A percentile compares a stretch with the other conserved stretches of the same genome.
phyloP scores from a whole-genome alignment of 2,113 vertebrate species.

The Helogale parvula region DNA sequence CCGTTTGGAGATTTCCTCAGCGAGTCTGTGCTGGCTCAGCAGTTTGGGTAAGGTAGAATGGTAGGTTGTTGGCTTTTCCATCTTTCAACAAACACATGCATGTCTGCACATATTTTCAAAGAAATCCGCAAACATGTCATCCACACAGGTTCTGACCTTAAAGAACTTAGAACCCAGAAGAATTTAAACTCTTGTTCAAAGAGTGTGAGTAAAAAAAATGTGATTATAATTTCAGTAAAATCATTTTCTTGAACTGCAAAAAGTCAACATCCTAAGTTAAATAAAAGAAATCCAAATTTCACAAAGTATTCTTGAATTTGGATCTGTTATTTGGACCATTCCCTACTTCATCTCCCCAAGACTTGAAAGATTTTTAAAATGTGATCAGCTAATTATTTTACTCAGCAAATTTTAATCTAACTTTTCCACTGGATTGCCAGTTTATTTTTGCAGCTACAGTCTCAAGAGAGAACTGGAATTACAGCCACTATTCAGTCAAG shows the following conservation, averaged over 20 bases:
- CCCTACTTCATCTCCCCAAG: not conserved
- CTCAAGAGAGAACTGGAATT: conserved; percentile 44
- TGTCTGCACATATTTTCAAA: not conserved
- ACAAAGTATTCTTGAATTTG: conserved; percentile 24
- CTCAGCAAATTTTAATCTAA: conserved; percentile 28
- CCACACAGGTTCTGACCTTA: not conserved
- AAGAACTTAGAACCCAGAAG: not conserved
- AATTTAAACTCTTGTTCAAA: conserved; percentile 10
- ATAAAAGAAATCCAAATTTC: conserved; percentile 12
- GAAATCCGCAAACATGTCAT: not conserved
- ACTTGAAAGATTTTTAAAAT: not conserved
- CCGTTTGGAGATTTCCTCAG: not conserved
- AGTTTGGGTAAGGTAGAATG: not conserved
- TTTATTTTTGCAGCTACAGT: not conserved
- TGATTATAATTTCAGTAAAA: conserved; percentile 10
- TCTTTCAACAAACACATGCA: not conserved
- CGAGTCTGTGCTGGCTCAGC: not conserved
- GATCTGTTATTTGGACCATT: not conserved
- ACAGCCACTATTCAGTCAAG: not conserved
- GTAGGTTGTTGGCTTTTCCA: not conserved
- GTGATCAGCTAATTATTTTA: conserved; percentile 34
- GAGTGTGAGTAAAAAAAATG: not conserved
- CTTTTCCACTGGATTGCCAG: not conserved
- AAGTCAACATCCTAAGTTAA: conserved; percentile 10
- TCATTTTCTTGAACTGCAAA: not conserved